Conservation (phyloP, 2,113 vertebrate genomes). For the Equus quagga region DNA sequence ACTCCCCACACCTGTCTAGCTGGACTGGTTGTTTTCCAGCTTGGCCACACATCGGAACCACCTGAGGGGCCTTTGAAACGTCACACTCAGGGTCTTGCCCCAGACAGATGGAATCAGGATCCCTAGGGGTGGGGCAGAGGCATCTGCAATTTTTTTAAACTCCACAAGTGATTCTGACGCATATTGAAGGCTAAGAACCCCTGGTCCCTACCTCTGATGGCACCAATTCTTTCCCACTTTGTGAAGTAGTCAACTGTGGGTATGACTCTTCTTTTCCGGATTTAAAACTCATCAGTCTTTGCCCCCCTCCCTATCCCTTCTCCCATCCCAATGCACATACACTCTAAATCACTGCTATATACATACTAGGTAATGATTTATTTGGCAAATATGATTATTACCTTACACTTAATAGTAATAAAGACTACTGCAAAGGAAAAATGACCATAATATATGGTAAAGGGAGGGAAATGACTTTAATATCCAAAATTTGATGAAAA, state of each 20-base stretch:
- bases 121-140: not conserved
- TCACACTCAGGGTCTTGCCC: not conserved
- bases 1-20: not conserved
- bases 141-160: not conserved
- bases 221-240: not conserved
- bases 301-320: not conserved
- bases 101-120: not conserved
- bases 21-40: not conserved
- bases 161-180: not conserved
- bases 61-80: not conserved
- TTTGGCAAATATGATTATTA: not conserved
- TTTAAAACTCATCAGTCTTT: not conserved
- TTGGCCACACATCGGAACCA: not conserved
- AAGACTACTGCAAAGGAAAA: not conserved
- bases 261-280: not conserved
- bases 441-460: not conserved
- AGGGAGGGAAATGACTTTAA: not conserved
- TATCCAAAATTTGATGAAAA: not conserved
- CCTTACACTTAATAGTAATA: not conserved
- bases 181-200: not conserved
- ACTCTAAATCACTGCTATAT: accelerated
- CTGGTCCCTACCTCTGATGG: not conserved
- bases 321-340: not conserved
- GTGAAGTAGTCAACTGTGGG: not conserved
- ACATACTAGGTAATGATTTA: not conserved